Evolutionary conservation across 1,140 invertebrate genomes (phyloP), one percentile per base, ranked within the genome.

Genomic region (Papilio polytes): DNA sequence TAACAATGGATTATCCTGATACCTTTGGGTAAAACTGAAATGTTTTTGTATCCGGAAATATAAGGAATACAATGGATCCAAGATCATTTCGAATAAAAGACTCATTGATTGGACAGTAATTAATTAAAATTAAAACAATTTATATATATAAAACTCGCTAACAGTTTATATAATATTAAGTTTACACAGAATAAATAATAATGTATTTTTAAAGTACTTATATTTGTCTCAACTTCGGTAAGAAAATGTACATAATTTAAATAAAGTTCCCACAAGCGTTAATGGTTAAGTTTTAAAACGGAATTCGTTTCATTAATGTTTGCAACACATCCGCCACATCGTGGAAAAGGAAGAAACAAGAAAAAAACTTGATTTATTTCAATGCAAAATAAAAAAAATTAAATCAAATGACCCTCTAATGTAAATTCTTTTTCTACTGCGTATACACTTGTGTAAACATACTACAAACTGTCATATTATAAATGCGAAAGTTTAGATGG

Each of bases 231-330:
- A 26, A 26, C 9, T n/a, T n/a, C 2, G 9, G 10, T 63, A 63
- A 63, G 59, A 63, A 63, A 63, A 26, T 63, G 26, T 36, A 31
- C 26, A 13, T 13, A 66, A 66, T 66, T 66, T 66, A 66, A 66
- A 66, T 66, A 66, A 12, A 66, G 63, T 66, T 66, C 63, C 63
- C 63, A 66, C 63, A 31, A 66, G 6, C 22, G 63, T 31, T 1
- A 66, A 31, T 66, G 63, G 63, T 66, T 66, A 12, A 1, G 36
- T 31, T 31, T 31, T 66, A 26, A 66, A 66, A 66, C 63, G 63
- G 63, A 66, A 66, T 66, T 66, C 63, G 63, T 66, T 66, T 31
- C 63, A 66, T 36, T 31, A 66, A 66, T 31, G 63, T 66, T 66
- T 66, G 63, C 63, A 66, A 66, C 63, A 66, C 63, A 66, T 66